Evolutionary conservation across 1,140 invertebrate genomes (phyloP), one percentile per base, ranked within the genome.

Genomic region (Drosophila nigrodunni): DNA sequence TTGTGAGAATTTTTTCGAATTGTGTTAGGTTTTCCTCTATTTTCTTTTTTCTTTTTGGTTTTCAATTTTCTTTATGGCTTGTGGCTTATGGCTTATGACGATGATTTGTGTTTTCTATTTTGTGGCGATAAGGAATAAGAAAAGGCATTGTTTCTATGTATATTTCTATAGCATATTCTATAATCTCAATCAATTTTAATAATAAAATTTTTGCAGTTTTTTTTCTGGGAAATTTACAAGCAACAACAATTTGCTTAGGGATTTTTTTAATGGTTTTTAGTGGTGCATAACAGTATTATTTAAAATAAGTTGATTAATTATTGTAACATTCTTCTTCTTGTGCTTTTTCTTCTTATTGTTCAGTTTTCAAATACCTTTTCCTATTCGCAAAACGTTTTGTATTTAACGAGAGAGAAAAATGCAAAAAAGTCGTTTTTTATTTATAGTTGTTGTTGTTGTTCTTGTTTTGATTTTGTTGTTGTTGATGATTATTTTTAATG

Each of bases 361-460:
- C 30, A 62, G 18, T 41, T 58, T 54, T 68, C 50, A 1, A 82
- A 88, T 88, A 88, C 85, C 83, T 88, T 88, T 88, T 89, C 80
- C 79, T 80, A 88, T 83, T 87, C 78, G 66, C 44, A 59, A 30
- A 61, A 74, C 52, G 34, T 67, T 78, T 65, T 58, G 15, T 43
- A 43, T 57, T 57, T n/a, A 11, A 25, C 30, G 49, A 52, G 49
- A 35, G 49, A 52, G 49, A 52, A 52, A 47, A 18, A n/a, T 21
- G 7, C 8, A 47, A 47, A 18, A 21, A 21, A 47, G 13, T 43
- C 41, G 41, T 2, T 43, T n/a, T 43, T 43, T 13, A n/a, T 43
- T 13, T 43, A n/a, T n/a, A n/a, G 13, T 52, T n/a, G 9, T 54
- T 64, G 18, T 21, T 57, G 52, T n/a, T 25, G 11, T 18, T 25